Percentiles rank a stretch among this genome's conserved stretches.
These are phyloP conservation scores for Graphium colonna DNA, from an alignment of 2,888 invertebrate species.

Conservation along the genomic window DNA sequence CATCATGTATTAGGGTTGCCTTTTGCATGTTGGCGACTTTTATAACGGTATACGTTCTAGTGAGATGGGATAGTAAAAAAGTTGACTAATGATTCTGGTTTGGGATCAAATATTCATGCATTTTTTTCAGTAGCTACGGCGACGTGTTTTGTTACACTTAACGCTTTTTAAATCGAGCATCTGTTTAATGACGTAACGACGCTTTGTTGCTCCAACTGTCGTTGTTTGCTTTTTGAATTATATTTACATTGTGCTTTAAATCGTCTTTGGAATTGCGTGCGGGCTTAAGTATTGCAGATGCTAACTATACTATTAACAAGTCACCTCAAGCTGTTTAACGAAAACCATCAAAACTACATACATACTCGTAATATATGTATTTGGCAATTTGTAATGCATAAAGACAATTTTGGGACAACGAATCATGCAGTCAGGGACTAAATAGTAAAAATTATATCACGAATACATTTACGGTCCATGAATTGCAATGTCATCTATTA, in stretches of 20 bases:
- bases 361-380: too few species aligned
- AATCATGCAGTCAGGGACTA: too few species aligned
- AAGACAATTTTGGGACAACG: too few species aligned
- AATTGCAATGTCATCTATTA: too few species aligned
- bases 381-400: too few species aligned
- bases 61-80: conserved; percentile 52
- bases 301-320: too few species aligned
- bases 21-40: conserved; percentile 22
- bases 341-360: too few species aligned
- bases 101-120: conserved; percentile 75
- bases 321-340: too few species aligned
- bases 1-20: conserved; percentile 34
- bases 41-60: conserved; percentile 3
- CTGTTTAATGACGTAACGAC: conserved; percentile 66
- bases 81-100: conserved; percentile 79
- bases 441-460: too few species aligned
- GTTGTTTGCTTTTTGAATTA: conserved; percentile 30
- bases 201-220: conserved; percentile 40
- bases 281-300: too few species aligned
- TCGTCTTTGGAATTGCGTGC: too few species aligned
- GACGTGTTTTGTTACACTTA: conserved; percentile 75
- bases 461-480: too few species aligned
- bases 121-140: conserved; percentile 53
- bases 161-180: conserved; percentile 69
- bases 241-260: conserved; percentile 28